phyloP scores from a whole-genome alignment of 2,113 vertebrate species.

The Dissostichus mawsoni region DNA sequence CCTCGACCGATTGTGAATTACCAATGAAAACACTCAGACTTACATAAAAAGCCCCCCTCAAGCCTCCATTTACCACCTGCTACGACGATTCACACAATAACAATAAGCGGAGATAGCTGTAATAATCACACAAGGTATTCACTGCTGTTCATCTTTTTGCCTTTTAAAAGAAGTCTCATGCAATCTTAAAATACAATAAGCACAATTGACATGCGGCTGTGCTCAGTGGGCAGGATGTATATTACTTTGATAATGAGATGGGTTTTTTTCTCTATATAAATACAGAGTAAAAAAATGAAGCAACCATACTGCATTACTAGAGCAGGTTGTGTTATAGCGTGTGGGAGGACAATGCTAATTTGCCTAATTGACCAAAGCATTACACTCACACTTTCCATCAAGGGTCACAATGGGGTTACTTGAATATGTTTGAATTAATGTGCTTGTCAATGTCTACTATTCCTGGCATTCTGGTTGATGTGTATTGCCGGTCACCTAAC shows the following conservation, averaged over 20 bases:
- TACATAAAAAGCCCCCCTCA: slow-evolving; percentile 2
- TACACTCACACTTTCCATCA: not conserved
- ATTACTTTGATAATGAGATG: not conserved
- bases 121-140: slow-evolving; percentile 5
- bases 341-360: slow-evolving; percentile 22
- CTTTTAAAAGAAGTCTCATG: not conserved
- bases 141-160: not conserved
- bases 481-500: not conserved
- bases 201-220: not conserved
- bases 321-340: not conserved
- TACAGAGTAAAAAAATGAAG: not conserved
- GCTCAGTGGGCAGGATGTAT: not conserved
- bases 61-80: slow-evolving; percentile 40
- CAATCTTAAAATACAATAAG: not conserved
- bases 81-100: slow-evolving; percentile 2
- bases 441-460: not conserved
- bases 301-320: not conserved
- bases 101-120: not conserved
- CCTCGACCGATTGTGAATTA: not conserved
- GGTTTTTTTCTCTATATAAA: not conserved
- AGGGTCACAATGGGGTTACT: slow-evolving; percentile 16
- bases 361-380: slow-evolving; percentile 28
- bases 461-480: not conserved
- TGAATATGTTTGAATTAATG: not conserved
- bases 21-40: not conserved